phyloP scores from a whole-genome alignment of 1,140 invertebrate genomes.

The Matsumurasca onukii region DNA sequence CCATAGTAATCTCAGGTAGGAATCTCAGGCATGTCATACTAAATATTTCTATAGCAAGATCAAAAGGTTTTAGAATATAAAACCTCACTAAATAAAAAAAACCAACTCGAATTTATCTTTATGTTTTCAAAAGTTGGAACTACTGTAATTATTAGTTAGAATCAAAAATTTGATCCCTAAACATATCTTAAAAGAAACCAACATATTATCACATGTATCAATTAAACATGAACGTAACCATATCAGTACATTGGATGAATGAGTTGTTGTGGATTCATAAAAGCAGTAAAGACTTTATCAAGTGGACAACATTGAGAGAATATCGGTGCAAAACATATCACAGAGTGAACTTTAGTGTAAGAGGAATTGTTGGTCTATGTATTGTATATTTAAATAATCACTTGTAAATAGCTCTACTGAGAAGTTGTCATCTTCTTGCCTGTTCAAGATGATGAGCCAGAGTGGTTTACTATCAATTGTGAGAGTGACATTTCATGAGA shows the following conservation, averaged over 20 bases:
- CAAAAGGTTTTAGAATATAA: too few relatives aligned
- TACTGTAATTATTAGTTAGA: background rate
- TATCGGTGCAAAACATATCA: slow-evolving; percentile 36
- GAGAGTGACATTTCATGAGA: background rate
- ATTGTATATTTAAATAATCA: slow-evolving; percentile 1
- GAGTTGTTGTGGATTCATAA: slow-evolving; percentile 12
- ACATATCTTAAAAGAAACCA: background rate
- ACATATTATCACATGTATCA: background rate
- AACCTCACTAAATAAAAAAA: background rate
- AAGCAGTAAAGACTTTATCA: background rate
- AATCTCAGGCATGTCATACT: too few relatives aligned
- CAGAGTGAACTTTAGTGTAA: slow-evolving; percentile 26
- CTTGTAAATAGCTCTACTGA: slow-evolving; percentile 6
- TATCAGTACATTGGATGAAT: background rate
- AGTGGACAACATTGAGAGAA: slow-evolving; percentile 29
- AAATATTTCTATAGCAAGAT: too few relatives aligned
- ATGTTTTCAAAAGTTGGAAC: background rate
- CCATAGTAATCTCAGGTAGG: too few relatives aligned
- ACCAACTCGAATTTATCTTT: background rate
- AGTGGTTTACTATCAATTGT: background rate
- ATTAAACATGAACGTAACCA: too few relatives aligned
- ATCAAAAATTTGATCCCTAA: too few relatives aligned
- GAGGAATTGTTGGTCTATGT: slow-evolving; percentile 20
- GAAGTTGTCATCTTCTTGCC: slow-evolving; percentile 2
- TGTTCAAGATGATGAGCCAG: slow-evolving; percentile 8